phyloP scores from a whole-genome alignment of 2,797 vertebrate genomes.

The Antrozous pallidus region DNA sequence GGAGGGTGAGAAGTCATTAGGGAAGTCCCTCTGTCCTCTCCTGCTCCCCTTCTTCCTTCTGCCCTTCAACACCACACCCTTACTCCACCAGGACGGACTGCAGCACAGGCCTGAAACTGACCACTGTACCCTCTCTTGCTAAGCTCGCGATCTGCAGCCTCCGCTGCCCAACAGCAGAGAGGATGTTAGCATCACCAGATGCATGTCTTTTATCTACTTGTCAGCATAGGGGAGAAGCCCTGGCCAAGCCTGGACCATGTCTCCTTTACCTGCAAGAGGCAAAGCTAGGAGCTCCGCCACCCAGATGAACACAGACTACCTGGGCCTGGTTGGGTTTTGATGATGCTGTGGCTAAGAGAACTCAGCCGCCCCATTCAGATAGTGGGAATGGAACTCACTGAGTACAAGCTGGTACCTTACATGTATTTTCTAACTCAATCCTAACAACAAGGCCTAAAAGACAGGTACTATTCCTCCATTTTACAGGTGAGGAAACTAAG shows the following conservation, averaged over 20 bases:
- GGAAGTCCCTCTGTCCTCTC: not conserved
- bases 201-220: not conserved
- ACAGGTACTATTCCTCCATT: not conserved
- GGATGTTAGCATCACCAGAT: not conserved
- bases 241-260: not conserved
- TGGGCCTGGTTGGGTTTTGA: not conserved
- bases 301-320: not conserved
- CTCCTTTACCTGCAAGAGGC: not conserved
- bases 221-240: not conserved
- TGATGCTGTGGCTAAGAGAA: not conserved
- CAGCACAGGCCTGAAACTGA: not conserved
- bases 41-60: not conserved
- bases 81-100: not conserved
- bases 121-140: not conserved
- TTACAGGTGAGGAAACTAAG: slow-evolving; percentile 32
- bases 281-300: not conserved
- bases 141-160: not conserved
- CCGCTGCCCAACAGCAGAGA: not conserved
- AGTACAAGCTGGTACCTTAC: not conserved
- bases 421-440: not conserved
- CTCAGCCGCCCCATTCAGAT: not conserved
- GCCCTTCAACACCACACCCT: not conserved
- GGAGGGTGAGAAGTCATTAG: not conserved
- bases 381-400: not conserved
- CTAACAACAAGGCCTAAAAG: not conserved